Percentiles rank a stretch among this genome's conserved stretches.
Evolutionary conservation across 2,888 invertebrate genomes (phyloP).

Genomic region (Dysmachus trigonus): DNA sequence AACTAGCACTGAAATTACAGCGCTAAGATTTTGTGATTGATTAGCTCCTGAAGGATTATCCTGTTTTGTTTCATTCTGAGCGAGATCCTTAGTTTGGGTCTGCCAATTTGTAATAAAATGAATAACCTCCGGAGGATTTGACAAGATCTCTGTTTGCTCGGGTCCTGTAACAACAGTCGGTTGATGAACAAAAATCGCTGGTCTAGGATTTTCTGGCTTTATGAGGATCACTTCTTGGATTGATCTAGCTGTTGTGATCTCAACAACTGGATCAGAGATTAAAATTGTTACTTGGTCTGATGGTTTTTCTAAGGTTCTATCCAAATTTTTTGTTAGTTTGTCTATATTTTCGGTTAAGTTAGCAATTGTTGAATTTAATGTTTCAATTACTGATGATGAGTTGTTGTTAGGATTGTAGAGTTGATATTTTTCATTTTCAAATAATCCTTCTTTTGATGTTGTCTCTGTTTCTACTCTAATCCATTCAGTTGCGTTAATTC

Average conservation of each 20-base stretch:
- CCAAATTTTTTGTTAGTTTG: conserved; percentile 50
- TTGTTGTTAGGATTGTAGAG: conserved; percentile 52
- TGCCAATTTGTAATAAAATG: conserved; percentile 60
- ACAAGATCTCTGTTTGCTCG: conserved; percentile 52
- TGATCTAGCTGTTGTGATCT: conserved; percentile 53
- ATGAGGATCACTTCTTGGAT: conserved; percentile 61
- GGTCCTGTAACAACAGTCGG: conserved; percentile 55
- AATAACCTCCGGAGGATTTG: conserved; percentile 60
- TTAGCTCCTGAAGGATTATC: conserved; percentile 21
- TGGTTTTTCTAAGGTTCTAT: too few species aligned
- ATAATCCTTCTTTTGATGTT: background rate
- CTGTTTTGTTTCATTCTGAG: conserved; percentile 45
- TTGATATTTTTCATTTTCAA: conserved; percentile 3
- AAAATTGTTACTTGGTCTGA: conserved; percentile 47
- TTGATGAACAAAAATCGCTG: conserved; percentile 52
- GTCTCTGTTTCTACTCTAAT: background rate
- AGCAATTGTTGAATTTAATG: conserved; percentile 61
- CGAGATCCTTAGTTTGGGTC: conserved; percentile 46
- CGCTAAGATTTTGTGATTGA: conserved; percentile 53
- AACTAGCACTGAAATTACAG: conserved; percentile 57
- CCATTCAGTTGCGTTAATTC: conserved; percentile 30
- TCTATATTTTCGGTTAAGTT: conserved; percentile 61
- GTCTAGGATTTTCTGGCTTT: conserved; percentile 54
- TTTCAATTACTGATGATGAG: conserved; percentile 60
- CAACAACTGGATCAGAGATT: conserved; percentile 49